Percentiles rank a stretch among this genome's conserved stretches.
These are phyloP conservation scores for Mobula birostris DNA, from an alignment of 2,113 vertebrate genomes.

Conservation along the genomic window DNA sequence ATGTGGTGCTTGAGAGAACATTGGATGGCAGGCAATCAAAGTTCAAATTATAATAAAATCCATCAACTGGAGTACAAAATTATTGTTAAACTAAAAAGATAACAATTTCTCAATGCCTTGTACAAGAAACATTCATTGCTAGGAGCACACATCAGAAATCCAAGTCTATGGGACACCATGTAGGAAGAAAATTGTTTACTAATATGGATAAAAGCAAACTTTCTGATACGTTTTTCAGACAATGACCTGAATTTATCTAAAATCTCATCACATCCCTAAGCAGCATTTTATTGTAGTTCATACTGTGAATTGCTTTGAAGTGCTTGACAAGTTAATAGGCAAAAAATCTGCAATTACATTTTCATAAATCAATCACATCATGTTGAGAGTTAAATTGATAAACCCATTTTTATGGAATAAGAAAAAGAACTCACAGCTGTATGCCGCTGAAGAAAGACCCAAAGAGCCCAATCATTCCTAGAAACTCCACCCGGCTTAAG, in stretches of 20 bases:
- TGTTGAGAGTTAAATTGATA: background rate
- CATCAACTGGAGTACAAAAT: background rate
- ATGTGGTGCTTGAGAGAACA: background rate
- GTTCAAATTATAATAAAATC: background rate
- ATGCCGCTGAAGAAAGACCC: slow-evolving; percentile 96
- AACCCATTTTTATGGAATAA: background rate
- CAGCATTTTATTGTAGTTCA: background rate
- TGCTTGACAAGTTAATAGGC: background rate
- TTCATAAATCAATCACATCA: background rate
- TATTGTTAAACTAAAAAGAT: background rate
- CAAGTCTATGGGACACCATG: background rate
- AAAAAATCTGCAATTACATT: background rate
- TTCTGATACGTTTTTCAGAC: background rate
- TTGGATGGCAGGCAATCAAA: background rate
- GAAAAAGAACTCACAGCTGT: slow-evolving; percentile 72
- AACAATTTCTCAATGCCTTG: background rate
- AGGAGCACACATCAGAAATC: background rate
- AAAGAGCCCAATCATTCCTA: slow-evolving; percentile 93
- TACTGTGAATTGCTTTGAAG: background rate
- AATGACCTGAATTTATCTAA: background rate
- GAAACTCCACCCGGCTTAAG: slow-evolving; percentile 82
- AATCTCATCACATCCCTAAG: background rate
- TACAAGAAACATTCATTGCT: background rate
- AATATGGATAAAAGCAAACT: background rate
- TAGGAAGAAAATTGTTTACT: background rate